These are phyloP conservation scores for Hypolimnas misippus DNA, from an alignment of 2,888 invertebrate species.

Conservation along the genomic window DNA sequence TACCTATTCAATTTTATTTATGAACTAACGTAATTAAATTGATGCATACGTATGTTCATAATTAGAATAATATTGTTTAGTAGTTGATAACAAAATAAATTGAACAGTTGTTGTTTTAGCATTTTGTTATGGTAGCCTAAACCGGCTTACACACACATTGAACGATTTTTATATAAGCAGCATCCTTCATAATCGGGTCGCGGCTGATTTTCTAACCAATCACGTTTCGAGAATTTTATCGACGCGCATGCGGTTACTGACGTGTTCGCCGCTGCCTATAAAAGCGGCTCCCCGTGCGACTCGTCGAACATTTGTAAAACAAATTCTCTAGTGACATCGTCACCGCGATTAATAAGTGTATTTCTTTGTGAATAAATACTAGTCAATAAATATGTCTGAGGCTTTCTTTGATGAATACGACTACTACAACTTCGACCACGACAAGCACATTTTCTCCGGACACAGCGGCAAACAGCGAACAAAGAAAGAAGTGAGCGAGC, in stretches of 20 bases:
- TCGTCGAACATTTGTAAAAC: constrained; percentile 62
- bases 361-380: constrained; percentile 51
- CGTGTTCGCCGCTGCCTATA: constrained; percentile 69
- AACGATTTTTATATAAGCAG: constrained; percentile 64
- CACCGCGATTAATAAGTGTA: constrained; percentile 55
- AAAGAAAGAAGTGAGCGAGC: constrained; percentile 94
- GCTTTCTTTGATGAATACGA: constrained; percentile 95
- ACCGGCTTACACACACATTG: constrained; percentile 65
- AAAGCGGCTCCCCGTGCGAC: constrained; percentile 53
- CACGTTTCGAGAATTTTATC: constrained; percentile 69
- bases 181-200: constrained; percentile 69
- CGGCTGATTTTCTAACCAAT: constrained; percentile 66
- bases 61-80: too few relatives aligned
- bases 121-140: constrained; percentile 51
- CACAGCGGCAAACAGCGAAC: constrained; percentile 96
- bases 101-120: constrained; percentile 29
- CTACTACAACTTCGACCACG: constrained; percentile 96
- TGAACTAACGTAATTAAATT: too few relatives aligned
- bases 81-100: background rate
- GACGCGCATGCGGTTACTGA: constrained; percentile 82
- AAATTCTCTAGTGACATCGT: constrained; percentile 59
- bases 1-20: too few relatives aligned
- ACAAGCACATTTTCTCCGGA: constrained; percentile 93
- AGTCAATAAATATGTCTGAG: constrained; percentile 89
- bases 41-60: too few relatives aligned